Percentiles rank a stretch among this genome's conserved stretches.
These are phyloP conservation scores for Eulemur coronatus DNA, from an alignment of 2,797 vertebrate genomes.

Conservation along the genomic window DNA sequence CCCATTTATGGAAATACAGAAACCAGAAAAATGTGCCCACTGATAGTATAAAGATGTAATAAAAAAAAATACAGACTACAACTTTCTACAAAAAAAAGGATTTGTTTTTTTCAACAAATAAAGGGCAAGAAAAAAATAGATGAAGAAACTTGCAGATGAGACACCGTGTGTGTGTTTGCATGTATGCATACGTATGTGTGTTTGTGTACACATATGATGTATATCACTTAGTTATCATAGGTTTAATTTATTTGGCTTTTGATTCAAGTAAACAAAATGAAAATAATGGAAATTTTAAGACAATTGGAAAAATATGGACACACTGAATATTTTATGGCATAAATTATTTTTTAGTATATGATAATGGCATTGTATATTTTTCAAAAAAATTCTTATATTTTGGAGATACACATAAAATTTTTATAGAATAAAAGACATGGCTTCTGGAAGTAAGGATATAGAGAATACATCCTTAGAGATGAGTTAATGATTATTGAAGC, in stretches of 20 bases:
- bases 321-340: not conserved
- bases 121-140: not conserved
- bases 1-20: not conserved
- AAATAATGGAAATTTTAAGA: not conserved
- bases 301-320: not conserved
- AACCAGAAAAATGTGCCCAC: not conserved
- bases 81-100: not conserved
- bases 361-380: not conserved
- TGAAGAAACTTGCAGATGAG: not conserved
- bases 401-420: not conserved
- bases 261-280: not conserved
- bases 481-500: not conserved
- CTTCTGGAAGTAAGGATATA: not conserved
- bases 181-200: too few relatives aligned
- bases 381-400: not conserved
- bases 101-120: not conserved
- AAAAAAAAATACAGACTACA: not conserved
- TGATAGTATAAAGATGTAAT: not conserved
- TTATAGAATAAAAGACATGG: not conserved
- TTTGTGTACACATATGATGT: not conserved
- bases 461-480: not conserved
- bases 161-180: rapidly evolving
- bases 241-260: not conserved
- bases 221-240: not conserved
- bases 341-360: not conserved